These are phyloP conservation scores for Hycleus phaleratus DNA, from an alignment of 1,140 invertebrate genomes.

Conservation along the genomic window DNA sequence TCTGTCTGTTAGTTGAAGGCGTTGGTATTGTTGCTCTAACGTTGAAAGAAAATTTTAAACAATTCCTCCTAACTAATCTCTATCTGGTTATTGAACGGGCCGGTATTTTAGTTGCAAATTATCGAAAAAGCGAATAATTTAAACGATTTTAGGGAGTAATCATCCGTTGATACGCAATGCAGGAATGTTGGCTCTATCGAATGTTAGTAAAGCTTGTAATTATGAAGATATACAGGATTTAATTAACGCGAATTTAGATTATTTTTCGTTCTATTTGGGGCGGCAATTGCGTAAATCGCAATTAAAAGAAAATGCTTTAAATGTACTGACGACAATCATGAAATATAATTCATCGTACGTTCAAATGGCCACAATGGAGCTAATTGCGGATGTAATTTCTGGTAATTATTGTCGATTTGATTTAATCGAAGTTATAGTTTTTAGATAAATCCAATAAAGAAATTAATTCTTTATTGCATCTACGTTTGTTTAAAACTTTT, in stretches of 20 bases:
- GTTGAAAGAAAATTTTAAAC: constrained; percentile 45
- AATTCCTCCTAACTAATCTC: constrained; percentile 53
- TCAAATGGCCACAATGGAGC: too few species aligned
- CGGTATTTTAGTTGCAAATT: constrained; percentile 40
- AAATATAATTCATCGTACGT: constrained; percentile 49
- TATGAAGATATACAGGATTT: constrained; percentile 46
- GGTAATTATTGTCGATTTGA: too few species aligned
- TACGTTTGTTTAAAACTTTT: constrained; percentile 53
- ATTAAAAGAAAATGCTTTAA: constrained; percentile 46
- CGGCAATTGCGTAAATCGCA: constrained; percentile 50
- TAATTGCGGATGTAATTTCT: constrained; percentile 48
- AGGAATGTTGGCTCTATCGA: constrained; percentile 47
- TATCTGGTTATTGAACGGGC: constrained; percentile 59
- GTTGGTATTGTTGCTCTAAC: constrained; percentile 49
- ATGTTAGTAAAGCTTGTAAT: constrained; percentile 46
- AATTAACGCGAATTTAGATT: constrained; percentile 55
- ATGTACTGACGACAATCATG: constrained; percentile 56
- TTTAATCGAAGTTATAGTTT: constrained; percentile 16
- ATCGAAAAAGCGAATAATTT: constrained; percentile 4
- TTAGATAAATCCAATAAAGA: constrained; percentile 45
- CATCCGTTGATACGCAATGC: constrained; percentile 47
- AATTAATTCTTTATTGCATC: constrained; percentile 49
- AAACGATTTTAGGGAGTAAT: constrained; percentile 44
- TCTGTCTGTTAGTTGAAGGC: constrained; percentile 56
- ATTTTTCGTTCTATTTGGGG: constrained; percentile 57